phyloP scores from a whole-genome alignment of 2,797 vertebrate species.

The Sebastiscus tertius region DNA sequence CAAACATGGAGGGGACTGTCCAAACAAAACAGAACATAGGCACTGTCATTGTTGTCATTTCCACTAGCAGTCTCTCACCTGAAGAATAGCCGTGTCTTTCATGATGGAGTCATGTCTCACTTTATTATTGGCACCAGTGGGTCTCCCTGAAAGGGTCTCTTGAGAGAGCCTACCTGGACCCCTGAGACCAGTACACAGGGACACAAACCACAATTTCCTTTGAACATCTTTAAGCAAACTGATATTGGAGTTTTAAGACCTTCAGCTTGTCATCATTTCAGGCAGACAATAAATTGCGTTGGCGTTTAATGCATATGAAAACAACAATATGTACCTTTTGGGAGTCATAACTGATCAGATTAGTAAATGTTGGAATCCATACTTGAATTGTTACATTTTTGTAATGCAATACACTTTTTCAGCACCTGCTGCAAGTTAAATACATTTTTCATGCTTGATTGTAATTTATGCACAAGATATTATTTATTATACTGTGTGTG shows the following conservation, averaged over 20 bases:
- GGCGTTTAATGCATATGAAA: not conserved
- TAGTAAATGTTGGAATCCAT: not conserved
- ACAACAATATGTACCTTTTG: not conserved
- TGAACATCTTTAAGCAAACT: not conserved
- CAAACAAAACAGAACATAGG: not conserved
- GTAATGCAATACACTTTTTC: too few relatives aligned
- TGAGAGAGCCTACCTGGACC: slow-evolving; percentile 53
- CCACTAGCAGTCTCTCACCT: slow-evolving; percentile 43
- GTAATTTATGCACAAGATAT: not conserved
- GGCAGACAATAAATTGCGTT: not conserved
- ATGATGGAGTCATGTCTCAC: slow-evolving; percentile 63
- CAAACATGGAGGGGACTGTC: not conserved
- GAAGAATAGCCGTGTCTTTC: slow-evolving; percentile 62
- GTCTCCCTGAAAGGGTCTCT: slow-evolving; percentile 69
- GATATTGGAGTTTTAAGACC: not conserved
- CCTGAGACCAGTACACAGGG: slow-evolving; percentile 36
- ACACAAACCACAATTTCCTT: not conserved
- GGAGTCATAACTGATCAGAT: not conserved
- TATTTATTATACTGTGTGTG: not conserved
- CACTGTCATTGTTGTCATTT: slow-evolving; percentile 36
- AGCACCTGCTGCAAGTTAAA: not conserved
- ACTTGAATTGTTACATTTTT: not conserved
- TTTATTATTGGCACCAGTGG: slow-evolving; percentile 7
- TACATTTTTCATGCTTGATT: not conserved
- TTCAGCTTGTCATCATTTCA: not conserved